Base-by-base conservation (phyloP, 1,140 invertebrate genomes). In the Pemphigus obesinymphae region DNA sequence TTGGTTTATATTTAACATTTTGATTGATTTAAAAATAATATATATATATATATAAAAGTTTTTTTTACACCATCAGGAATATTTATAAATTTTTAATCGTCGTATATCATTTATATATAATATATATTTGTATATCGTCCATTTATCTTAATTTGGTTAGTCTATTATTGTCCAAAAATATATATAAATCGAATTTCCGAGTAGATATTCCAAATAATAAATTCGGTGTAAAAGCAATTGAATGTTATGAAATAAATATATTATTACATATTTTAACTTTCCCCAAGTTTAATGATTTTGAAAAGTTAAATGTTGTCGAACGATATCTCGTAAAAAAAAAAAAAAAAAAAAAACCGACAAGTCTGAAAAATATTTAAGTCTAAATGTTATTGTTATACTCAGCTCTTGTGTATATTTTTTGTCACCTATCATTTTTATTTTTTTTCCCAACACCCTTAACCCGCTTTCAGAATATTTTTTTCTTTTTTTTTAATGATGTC, bases 401-500 rank as follows among this genome's bases (percentile, higher is more conserved):
- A 50, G 13, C 8, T 73, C 29, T 8, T 8, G 3, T 2, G 15
- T 6, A 13, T 7, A 13, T 73, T 72, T 72, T 76, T 76, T 58
- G 26, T 75, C 72, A n/a, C 34, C 13, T 58, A 40, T 29, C 10
- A 75, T 76, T 48, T 45, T 50, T 45, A 20, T 40, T 37, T 75
- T 13, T 75, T 15, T 48, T 50, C n/a, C 3, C 72, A 11, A 1
- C 23, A 5, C 37, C 37, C 37, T 40, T 8, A 3, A 40, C 37
- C 37, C 37, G 37, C 37, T 8, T 40, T 3, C 37, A 40, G 3
- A 1, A 11, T n/a, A 37, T n/a, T 40, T 5, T 76, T 55, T 26
- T 3, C 34, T 34, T 76, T 55, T 76, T 40, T 53, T 58, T 78
- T 40, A 78, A 78, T 58, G 50, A 78, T 58, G 50, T 37, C 13